phyloP scores from a whole-genome alignment of 35 echinoderm and acorn worm species.

The Acanthaster planci region DNA sequence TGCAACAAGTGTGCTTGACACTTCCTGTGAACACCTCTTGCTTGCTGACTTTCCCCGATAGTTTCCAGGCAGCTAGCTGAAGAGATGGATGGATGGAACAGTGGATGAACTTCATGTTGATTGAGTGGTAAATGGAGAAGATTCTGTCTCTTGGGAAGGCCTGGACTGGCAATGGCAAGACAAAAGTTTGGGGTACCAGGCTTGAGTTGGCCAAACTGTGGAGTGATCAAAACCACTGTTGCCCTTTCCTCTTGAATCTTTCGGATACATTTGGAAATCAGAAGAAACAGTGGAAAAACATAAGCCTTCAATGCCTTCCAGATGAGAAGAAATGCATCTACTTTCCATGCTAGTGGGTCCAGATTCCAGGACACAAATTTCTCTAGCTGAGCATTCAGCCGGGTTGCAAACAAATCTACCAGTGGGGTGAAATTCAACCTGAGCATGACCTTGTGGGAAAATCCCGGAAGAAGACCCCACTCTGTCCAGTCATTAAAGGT shows the following conservation, averaged over 20 bases:
- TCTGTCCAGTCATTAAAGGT: conserved; percentile 20
- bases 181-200: conserved; percentile 45
- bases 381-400: conserved; percentile 3
- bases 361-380: conserved; percentile 35
- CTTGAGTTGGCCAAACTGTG: conserved; percentile 40
- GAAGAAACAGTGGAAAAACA: conserved; percentile 49
- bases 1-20: too few relatives aligned
- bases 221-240: conserved; percentile 30
- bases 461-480: neutral
- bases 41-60: too few relatives aligned
- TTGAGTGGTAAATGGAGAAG: neutral
- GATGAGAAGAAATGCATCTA: too few relatives aligned
- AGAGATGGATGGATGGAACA: too few relatives aligned
- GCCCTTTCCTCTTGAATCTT: conserved; percentile 41
- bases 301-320: conserved; percentile 4
- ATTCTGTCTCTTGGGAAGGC: neutral
- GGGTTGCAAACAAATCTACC: conserved; percentile 43
- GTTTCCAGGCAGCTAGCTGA: too few relatives aligned
- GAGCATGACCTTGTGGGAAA: neutral
- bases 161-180: conserved; percentile 2
- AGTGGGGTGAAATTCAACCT: neutral
- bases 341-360: conserved; percentile 24
- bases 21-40: too few relatives aligned
- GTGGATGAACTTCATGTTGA: too few relatives aligned
- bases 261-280: conserved; percentile 4